Base-by-base conservation (phyloP, 2,113 vertebrate genomes). In the Plotosus lineatus region DNA sequence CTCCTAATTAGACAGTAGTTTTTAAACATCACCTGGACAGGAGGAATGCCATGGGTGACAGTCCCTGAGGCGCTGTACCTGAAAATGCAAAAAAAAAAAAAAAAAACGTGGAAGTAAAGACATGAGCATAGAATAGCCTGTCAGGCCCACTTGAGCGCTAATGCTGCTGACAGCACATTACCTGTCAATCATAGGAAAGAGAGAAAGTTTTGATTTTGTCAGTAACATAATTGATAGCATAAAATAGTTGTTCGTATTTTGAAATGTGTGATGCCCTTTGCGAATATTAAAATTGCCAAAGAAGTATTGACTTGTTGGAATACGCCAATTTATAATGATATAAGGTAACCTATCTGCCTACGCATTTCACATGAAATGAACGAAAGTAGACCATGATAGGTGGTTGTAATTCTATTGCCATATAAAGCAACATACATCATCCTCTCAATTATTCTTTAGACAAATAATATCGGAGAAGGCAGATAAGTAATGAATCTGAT, bases 41-140 rank as follows among this genome's bases (percentile, higher is more conserved):
- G 40, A 88, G 87, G 89, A 85, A 86, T 87, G 90, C 91, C 87
- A 81, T 79, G 79, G 91, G 92, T 89, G 89, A 92, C 89, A 90
- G 86, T 82, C 65, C 85, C 83, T 81, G 63, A 80, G 81, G 86
- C 84, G 83, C 48, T 77, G 77, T 73, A 84, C 77, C 85, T 82
- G 82, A 75, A 63, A 71, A 63, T 8, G 51, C 65, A 82, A 71
- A 63, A 75, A 69, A 56, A 11, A 26, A 82, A 71, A 63, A 75
- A 69, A 56, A 11, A 26, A 75, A 63, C 40, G 53, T 89, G 88
- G 89, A 86, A 86, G 88, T 86, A 82, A 86, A 84, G 75, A 84
- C 90, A 88, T 88, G 89, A 88, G 51, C 77, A 78, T 46, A 80
- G 44, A 78, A 46, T 46, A 51, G 33, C 36, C 53, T 85, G 80